Base-by-base conservation (phyloP, 1,140 invertebrate species). In the Stegodyphus mimosarum region DNA sequence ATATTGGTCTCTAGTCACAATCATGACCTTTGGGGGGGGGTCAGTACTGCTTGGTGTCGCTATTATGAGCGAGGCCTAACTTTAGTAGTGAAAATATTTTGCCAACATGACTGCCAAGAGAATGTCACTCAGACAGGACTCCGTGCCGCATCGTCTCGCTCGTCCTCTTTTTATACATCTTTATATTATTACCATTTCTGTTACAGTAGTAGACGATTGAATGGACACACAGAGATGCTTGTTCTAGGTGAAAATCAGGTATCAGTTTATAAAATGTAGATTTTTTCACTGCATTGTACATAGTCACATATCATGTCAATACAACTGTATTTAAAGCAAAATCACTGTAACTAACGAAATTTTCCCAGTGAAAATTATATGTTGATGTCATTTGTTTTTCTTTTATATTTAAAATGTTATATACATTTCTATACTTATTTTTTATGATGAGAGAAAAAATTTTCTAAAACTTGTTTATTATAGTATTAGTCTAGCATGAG, bases 401-500 rank as follows among this genome's bases (percentile, higher is more conserved):
- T 83, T 83, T 83, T 72, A 74, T 83, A 83, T 83, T 83, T 18
- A 71, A 74, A 81, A 74, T 33, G 50, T 70, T 83, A 83, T 83
- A 83, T 74, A 83, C 80, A 83, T 83, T 83, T 81, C 67, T 83
- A 83, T 83, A 83, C 80, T 83, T 83, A 83, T 83, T 83, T 83
- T 83, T 74, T 83, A 83, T 83, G 79, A 81, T 81, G 80, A 83
- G 80, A 83, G 80, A 83, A 83, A 53, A 69, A 64, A 13, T 83
- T 83, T 83, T 83, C 80, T 83, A 83, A 74, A 73, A 48, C 71
- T 83, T 72, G 53, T 83, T 83, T 64, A 81, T 81, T 51, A 60
- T 15, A 11, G n/a, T 51, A 74, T 50, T 71, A 60, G 55, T 74
- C 69, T n/a, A 66, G 71, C 71, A 67, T 83, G 80, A 71, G 79